Base-by-base conservation (phyloP, 1,140 invertebrate species). In the Tachypleus tridentatus region DNA sequence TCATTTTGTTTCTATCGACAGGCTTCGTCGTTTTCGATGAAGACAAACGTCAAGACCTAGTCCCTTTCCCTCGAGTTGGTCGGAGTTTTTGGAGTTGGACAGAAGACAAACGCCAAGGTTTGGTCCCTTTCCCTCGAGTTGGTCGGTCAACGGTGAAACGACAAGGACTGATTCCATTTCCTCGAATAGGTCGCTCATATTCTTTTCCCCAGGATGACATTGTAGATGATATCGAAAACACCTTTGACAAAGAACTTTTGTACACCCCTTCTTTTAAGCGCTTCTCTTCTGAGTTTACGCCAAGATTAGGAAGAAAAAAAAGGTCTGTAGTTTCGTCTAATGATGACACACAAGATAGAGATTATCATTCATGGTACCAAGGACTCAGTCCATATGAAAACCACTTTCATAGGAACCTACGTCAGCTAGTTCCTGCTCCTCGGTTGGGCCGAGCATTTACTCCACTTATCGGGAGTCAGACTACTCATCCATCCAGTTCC, bases 291-390 rank as follows among this genome's bases (percentile, higher is more conserved):
- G 8, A 62, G 62, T 64, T 70, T 10, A 62, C 58, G 3, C 68
- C 70, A 11, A 11, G 70, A n/a, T 51, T 70, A 6, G 70, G 67
- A 6, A 59, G 70, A 1, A 69, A 65, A 49, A 70, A 70, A 61
- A 56, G 70, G 51, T 70, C 70, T 0, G 50, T 68, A 4, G 53
- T 49, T 57, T 49, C 29, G 29, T 29, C 29, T 29, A 2, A 29
- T 29, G 29, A 2, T 29, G 29, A 29, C 29, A 29, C 29, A 29
- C 29, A 29, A 29, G 29, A 29, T 2, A 29, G 29, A 29, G 29
- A 29, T 52, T 29, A 29, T 29, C 29, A 29, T 29, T 29, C 29
- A 29, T 29, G 29, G 29, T 29, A 29, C 29, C 29, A 29, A 29
- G 29, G 29, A 2, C 29, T 29, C 29, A 29, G 29, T 29, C 29